These are phyloP conservation scores for Helicoverpa assulta DNA, from an alignment of 2,888 invertebrate species.

Conservation along the genomic window DNA sequence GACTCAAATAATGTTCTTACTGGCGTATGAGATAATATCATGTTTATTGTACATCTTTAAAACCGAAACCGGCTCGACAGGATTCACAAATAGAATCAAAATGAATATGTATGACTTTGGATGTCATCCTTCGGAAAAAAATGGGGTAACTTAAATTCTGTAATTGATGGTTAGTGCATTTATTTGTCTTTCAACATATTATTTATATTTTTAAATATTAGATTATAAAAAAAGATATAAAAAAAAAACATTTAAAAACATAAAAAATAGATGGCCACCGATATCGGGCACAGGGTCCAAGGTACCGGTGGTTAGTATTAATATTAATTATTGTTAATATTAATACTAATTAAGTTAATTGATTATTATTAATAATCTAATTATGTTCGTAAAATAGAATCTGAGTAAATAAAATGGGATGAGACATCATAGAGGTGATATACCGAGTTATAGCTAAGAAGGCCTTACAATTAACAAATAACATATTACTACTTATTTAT, in stretches of 20 bases:
- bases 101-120: slow-evolving; percentile 1
- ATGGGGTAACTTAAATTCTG: too few relatives aligned
- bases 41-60: slow-evolving; percentile 73
- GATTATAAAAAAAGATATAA: too few relatives aligned
- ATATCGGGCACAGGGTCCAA: too few relatives aligned
- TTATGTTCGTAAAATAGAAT: slow-evolving; percentile 1
- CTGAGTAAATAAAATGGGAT: neutral
- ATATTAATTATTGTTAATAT: too few relatives aligned
- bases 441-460: neutral
- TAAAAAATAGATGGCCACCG: too few relatives aligned
- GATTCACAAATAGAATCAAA: slow-evolving; percentile 65
- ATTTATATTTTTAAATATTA: too few relatives aligned
- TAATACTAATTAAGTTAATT: too few relatives aligned
- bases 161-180: too few relatives aligned
- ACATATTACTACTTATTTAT: neutral
- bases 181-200: too few relatives aligned
- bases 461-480: neutral
- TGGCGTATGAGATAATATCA: slow-evolving; percentile 51
- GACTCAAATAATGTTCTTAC: slow-evolving; percentile 32
- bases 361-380: neutral
- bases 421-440: too few relatives aligned
- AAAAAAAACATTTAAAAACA: too few relatives aligned
- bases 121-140: neutral
- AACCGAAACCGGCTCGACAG: slow-evolving; percentile 75
- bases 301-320: too few relatives aligned